These are phyloP conservation scores for Hemistola chrysoprasaria DNA, from an alignment of 2,888 invertebrate species.

Conservation along the genomic window DNA sequence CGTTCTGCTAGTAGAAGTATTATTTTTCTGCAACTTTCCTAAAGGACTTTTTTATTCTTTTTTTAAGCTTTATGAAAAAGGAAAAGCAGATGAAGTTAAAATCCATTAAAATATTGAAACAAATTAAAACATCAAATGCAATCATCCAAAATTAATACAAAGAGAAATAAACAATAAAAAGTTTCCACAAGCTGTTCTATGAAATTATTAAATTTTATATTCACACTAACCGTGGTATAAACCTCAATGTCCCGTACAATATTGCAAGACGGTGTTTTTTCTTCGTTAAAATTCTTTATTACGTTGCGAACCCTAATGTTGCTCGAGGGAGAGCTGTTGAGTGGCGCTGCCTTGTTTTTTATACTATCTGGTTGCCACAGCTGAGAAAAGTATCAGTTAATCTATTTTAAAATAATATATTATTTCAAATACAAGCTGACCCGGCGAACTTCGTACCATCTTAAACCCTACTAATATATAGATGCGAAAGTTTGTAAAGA, in stretches of 20 bases:
- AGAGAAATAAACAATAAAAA: slow-evolving; percentile 14
- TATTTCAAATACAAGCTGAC: too few relatives aligned
- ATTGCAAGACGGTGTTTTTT: slow-evolving; percentile 22
- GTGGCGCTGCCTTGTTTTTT: slow-evolving; percentile 16
- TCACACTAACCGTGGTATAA: slow-evolving; percentile 9
- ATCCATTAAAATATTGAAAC: too few relatives aligned
- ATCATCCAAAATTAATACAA: slow-evolving; percentile 8
- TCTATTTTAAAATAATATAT: background rate
- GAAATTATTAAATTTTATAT: slow-evolving; percentile 16
- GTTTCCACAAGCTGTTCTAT: slow-evolving; percentile 14
- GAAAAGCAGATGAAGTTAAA: too few relatives aligned
- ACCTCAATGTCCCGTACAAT: slow-evolving; percentile 13
- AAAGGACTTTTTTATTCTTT: too few relatives aligned
- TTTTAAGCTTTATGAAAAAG: too few relatives aligned
- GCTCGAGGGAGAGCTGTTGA: slow-evolving; percentile 13
- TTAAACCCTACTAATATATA: too few relatives aligned
- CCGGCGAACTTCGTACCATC: too few relatives aligned
- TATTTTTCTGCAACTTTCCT: too few relatives aligned
- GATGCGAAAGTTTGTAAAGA: too few relatives aligned
- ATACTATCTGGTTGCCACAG: slow-evolving; percentile 3
- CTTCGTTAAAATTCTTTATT: slow-evolving; percentile 29
- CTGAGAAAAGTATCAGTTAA: slow-evolving; percentile 1
- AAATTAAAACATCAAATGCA: slow-evolving; percentile 6
- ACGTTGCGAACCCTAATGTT: slow-evolving; percentile 24
- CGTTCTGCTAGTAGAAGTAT: too few relatives aligned